phyloP scores from a whole-genome alignment of 2,888 invertebrate species.

The Zele albiditarsus region DNA sequence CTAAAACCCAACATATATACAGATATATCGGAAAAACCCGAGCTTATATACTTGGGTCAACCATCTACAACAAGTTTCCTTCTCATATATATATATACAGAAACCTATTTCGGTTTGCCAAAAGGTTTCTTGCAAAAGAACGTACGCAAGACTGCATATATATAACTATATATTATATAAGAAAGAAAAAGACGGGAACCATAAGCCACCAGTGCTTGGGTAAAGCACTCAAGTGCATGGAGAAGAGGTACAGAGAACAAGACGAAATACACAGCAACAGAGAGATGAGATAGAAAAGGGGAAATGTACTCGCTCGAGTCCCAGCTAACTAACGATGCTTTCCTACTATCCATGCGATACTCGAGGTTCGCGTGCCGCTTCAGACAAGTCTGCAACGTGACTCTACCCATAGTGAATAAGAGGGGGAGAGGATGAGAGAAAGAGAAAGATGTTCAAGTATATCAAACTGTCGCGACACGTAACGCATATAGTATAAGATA shows the following conservation, averaged over 20 bases:
- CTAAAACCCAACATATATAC: not conserved
- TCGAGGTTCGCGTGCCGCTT: conserved; percentile 55
- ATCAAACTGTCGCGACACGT: conserved; percentile 25
- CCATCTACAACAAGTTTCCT: not conserved
- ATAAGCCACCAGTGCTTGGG: conserved; percentile 17
- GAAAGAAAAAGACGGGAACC: conserved; percentile 9
- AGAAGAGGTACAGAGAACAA: conserved; percentile 40
- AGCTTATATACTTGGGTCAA: not conserved
- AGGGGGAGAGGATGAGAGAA: not conserved
- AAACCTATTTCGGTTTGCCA: conserved; percentile 8
- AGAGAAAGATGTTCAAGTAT: conserved; percentile 13
- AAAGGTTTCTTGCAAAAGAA: conserved; percentile 29
- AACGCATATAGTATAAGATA: not conserved
- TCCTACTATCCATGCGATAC: conserved; percentile 57
- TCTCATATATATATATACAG: not conserved
- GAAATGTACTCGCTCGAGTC: conserved; percentile 59
- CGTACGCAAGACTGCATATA: not conserved
- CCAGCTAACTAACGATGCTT: conserved; percentile 68
- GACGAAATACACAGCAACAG: conserved; percentile 27
- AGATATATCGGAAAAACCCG: not conserved
- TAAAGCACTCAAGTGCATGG: conserved; percentile 24
- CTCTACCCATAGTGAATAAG: conserved; percentile 22
- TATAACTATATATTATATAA: not conserved
- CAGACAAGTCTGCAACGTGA: conserved; percentile 57
- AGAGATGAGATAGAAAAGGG: conserved; percentile 38